phyloP scores from a whole-genome alignment of 2,797 vertebrate genomes.

The Sylvilagus floridanus region DNA sequence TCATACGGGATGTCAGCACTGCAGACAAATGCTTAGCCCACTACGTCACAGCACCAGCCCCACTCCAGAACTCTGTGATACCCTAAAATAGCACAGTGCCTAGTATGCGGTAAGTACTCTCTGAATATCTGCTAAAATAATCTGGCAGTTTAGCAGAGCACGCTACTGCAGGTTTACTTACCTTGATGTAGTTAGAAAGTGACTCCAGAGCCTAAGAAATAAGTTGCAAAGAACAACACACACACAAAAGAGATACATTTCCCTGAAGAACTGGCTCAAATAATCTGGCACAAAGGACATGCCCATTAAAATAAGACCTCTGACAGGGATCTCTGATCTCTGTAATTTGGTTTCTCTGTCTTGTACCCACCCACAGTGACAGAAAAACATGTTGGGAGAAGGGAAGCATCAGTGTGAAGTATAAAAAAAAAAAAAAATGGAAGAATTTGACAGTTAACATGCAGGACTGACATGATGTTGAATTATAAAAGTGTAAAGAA shows the following conservation, averaged over 20 bases:
- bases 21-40: too few species aligned
- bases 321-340: slow-evolving; percentile 27
- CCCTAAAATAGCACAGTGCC: background rate
- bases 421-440: background rate
- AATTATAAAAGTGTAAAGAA: too few species aligned
- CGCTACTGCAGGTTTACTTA: background rate
- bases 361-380: background rate
- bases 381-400: background rate
- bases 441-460: slow-evolving; percentile 49
- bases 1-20: too few species aligned
- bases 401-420: background rate
- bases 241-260: background rate
- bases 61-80: background rate
- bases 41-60: too few species aligned
- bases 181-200: slow-evolving; percentile 24
- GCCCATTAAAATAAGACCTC: slow-evolving; percentile 52
- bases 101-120: background rate
- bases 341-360: slow-evolving; percentile 31
- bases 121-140: slow-evolving; percentile 17
- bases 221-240: slow-evolving; percentile 27
- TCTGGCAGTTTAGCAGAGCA: background rate
- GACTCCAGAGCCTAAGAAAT: background rate
- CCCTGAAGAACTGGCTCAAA: background rate
- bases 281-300: background rate
- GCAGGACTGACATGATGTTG: slow-evolving; percentile 52